Percentiles rank a stretch among this genome's conserved stretches.
phyloP scores from a whole-genome alignment of 2,113 vertebrate species.

The Pardalotus punctatus region DNA sequence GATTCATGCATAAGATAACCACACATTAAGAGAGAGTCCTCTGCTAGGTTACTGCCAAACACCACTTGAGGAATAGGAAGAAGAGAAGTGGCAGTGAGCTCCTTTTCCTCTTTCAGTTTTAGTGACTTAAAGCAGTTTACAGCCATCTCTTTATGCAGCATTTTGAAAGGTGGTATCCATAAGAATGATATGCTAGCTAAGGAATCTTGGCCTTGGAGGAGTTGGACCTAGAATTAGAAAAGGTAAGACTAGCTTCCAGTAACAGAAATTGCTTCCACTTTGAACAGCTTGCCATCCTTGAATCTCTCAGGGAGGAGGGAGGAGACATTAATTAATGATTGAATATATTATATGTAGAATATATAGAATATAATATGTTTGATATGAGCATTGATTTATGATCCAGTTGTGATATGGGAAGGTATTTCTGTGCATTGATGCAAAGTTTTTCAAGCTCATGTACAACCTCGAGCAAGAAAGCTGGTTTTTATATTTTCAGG shows the following conservation, averaged over 20 bases:
- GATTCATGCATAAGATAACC: not conserved
- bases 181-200: not conserved
- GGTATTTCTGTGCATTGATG: not conserved
- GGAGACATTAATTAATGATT: not conserved
- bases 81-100: not conserved
- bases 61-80: not conserved
- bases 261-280: not conserved
- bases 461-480: not conserved
- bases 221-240: not conserved
- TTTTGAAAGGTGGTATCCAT: not conserved
- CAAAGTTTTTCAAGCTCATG: not conserved
- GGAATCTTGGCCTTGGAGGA: not conserved
- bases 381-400: not conserved
- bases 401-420: not conserved
- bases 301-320: not conserved
- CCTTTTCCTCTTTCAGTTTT: not conserved
- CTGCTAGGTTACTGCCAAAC: not conserved
- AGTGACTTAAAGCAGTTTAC: not conserved
- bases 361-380: not conserved
- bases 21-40: not conserved
- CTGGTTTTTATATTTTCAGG: not conserved
- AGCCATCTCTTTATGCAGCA: not conserved
- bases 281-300: not conserved
- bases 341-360: not conserved
- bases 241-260: not conserved